Conservation (phyloP, 2,797 vertebrate genomes). For the Malurus leucopterus region DNA sequence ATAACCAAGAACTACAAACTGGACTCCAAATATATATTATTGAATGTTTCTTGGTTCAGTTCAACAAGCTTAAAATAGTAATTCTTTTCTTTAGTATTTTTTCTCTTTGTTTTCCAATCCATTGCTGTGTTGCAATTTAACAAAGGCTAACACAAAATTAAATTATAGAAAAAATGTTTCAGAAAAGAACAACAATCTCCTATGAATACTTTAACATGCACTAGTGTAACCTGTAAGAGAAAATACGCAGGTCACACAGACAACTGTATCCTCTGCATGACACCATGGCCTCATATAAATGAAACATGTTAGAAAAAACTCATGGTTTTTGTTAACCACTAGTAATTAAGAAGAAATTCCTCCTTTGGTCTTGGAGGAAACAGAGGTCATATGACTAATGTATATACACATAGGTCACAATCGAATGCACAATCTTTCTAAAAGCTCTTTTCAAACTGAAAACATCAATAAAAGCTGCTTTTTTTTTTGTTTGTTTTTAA, state of each 20-base stretch:
- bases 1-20: conserved; percentile 33
- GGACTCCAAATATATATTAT: conserved; percentile 21
- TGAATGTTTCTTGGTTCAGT: not conserved
- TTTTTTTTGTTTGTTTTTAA: conserved; percentile 60
- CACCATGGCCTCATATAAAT: conserved; percentile 63
- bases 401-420: conserved; percentile 87
- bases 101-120: conserved; percentile 21
- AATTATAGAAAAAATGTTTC: conserved; percentile 25
- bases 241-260: conserved; percentile 66
- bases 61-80: conserved; percentile 11
- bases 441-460: conserved; percentile 80
- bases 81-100: not conserved
- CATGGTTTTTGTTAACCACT: conserved; percentile 67
- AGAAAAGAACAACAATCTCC: conserved; percentile 52
- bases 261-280: conserved; percentile 63
- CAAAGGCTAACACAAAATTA: conserved; percentile 51
- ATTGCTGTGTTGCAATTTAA: conserved; percentile 37
- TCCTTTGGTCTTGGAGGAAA: conserved; percentile 63
- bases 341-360: conserved; percentile 67
- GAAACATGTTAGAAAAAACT: conserved; percentile 70
- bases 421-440: conserved; percentile 79
- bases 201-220: conserved; percentile 74
- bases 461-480: conserved; percentile 81
- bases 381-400: conserved; percentile 73
- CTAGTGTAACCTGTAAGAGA: conserved; percentile 64